These are phyloP conservation scores for Misgurnus mizolepis DNA, from an alignment of 2,113 vertebrate species.

Conservation along the genomic window DNA sequence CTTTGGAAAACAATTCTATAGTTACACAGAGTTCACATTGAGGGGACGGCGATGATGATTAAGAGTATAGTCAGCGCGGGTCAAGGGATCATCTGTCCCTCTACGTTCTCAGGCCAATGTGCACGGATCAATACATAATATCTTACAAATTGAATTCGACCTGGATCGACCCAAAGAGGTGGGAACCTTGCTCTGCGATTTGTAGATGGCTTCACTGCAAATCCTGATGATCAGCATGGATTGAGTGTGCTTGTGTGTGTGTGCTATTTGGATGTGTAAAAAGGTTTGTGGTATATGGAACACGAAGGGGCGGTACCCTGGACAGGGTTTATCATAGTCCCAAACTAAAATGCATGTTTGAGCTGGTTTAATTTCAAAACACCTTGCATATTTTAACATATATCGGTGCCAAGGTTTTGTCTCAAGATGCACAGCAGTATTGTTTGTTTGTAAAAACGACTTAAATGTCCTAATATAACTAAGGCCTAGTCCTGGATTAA, in stretches of 20 bases:
- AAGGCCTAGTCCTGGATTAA: too few relatives aligned
- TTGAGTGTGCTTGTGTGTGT: neutral
- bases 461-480: too few relatives aligned
- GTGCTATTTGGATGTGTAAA: neutral
- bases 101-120: slow-evolving; percentile 58
- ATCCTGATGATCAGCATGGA: slow-evolving; percentile 70
- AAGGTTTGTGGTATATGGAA: neutral
- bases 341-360: too few relatives aligned
- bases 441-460: too few relatives aligned
- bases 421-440: too few relatives aligned
- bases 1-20: neutral
- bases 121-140: slow-evolving; percentile 81
- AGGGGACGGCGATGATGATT: slow-evolving; percentile 59
- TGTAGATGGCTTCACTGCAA: slow-evolving; percentile 71
- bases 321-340: too few relatives aligned
- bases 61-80: slow-evolving; percentile 64
- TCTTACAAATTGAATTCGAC: slow-evolving; percentile 85
- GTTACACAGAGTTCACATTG: slow-evolving; percentile 35
- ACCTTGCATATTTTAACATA: too few relatives aligned
- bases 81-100: slow-evolving; percentile 67
- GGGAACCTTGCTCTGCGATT: slow-evolving; percentile 66
- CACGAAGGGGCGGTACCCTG: too few relatives aligned
- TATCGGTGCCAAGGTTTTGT: too few relatives aligned
- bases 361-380: too few relatives aligned
- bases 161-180: slow-evolving; percentile 75